A percentile compares a stretch with the other conserved stretches of the same genome.
These are phyloP conservation scores for Yponomeuta sedellus DNA, from an alignment of 2,888 invertebrate genomes.

Conservation along the genomic window DNA sequence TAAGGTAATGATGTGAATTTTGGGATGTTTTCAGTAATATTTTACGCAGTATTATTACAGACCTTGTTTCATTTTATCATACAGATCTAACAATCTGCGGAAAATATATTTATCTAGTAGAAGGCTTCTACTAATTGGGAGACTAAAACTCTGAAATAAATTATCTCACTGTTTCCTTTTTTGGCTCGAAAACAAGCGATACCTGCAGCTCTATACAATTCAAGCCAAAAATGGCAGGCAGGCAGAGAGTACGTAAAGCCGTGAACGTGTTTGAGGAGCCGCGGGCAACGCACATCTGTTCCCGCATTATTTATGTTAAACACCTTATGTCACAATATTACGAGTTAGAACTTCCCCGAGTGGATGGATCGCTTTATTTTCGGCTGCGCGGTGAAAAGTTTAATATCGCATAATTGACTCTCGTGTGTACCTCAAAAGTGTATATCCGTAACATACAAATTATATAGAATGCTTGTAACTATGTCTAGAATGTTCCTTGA, in stretches of 20 bases:
- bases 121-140: too few species aligned
- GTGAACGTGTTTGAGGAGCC: slow-evolving; percentile 68
- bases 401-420: slow-evolving; percentile 6
- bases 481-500: too few species aligned
- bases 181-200: neutral
- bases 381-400: slow-evolving; percentile 5
- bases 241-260: slow-evolving; percentile 42
- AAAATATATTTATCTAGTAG: too few species aligned
- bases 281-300: slow-evolving; percentile 71
- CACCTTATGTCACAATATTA: slow-evolving; percentile 76
- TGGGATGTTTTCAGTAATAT: too few species aligned
- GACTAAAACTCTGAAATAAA: too few species aligned
- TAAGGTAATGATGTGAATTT: too few species aligned
- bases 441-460: too few species aligned
- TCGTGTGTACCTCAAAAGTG: too few species aligned
- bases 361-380: neutral
- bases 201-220: slow-evolving; percentile 40
- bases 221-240: slow-evolving; percentile 31
- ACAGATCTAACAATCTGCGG: too few species aligned
- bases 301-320: slow-evolving; percentile 75
- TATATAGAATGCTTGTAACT: too few species aligned
- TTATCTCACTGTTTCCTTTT: neutral
- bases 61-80: too few species aligned
- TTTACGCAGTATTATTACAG: too few species aligned
- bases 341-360: slow-evolving; percentile 40